phyloP scores from a whole-genome alignment of 2,888 invertebrate genomes.

The Sthenelais limicola region DNA sequence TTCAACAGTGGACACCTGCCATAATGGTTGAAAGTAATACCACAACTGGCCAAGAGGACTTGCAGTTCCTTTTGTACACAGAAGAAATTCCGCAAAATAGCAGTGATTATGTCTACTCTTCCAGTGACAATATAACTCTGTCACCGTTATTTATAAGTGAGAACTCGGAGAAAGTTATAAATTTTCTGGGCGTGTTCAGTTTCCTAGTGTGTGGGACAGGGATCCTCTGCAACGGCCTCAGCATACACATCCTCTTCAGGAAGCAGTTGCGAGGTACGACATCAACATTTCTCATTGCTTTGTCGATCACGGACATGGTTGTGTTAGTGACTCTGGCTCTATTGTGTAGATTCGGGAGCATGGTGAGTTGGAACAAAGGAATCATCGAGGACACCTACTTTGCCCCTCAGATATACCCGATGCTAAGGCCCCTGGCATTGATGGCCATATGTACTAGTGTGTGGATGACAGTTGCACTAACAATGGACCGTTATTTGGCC shows the following conservation, averaged over 20 bases:
- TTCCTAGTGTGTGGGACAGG: neutral
- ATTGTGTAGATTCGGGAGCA: neutral
- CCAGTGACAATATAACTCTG: no score
- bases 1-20: no score
- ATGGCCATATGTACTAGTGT: conserved; percentile 22
- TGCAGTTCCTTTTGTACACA: no score
- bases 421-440: conserved; percentile 12
- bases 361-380: conserved; percentile 4
- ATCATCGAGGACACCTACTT: conserved; percentile 2
- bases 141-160: no score
- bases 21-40: no score
- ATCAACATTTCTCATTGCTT: conserved; percentile 14
- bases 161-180: neutral
- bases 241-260: neutral
- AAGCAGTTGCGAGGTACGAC: conserved; percentile 21
- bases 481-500: conserved; percentile 24
- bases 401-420: conserved; percentile 13
- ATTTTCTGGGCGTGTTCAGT: neutral
- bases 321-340: conserved; percentile 12
- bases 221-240: conserved; percentile 11
- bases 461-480: conserved; percentile 22
- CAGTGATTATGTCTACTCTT: no score
- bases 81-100: no score
- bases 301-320: conserved; percentile 10
- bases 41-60: no score